Conservation (phyloP, 2,113 vertebrate species). For the Microcebus jonahi region DNA sequence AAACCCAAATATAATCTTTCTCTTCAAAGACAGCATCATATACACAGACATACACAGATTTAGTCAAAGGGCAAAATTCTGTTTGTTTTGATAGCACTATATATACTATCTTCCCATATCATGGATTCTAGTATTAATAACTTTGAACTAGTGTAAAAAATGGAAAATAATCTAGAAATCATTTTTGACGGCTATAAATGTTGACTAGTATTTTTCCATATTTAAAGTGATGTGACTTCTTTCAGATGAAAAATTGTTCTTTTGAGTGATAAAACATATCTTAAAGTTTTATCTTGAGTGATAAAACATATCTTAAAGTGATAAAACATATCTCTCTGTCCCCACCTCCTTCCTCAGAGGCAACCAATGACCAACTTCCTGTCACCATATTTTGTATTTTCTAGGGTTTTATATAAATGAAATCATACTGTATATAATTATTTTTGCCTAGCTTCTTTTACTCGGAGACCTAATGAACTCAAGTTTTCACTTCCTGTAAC, state of each 20-base stretch:
- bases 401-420: no score
- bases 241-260: conserved; percentile 30
- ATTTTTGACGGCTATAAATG: conserved; percentile 34
- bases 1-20: not conserved
- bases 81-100: not conserved
- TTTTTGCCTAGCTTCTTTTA: no score
- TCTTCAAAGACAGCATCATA: conserved; percentile 43
- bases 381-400: no score
- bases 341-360: no score
- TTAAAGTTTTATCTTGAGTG: no score
- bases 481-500: not conserved
- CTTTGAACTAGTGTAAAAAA: conserved; percentile 1
- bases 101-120: not conserved
- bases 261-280: not conserved
- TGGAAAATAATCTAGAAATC: not conserved
- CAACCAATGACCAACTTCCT: no score
- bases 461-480: not conserved
- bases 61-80: conserved; percentile 4
- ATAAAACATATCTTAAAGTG: no score
- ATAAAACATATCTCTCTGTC: no score
- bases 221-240: conserved; percentile 3
- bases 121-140: not conserved
- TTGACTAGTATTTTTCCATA: conserved; percentile 17
- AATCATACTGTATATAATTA: no score
- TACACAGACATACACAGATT: not conserved